Base-by-base conservation (phyloP, 1,140 invertebrate genomes). In the Notospermus geniculatus region DNA sequence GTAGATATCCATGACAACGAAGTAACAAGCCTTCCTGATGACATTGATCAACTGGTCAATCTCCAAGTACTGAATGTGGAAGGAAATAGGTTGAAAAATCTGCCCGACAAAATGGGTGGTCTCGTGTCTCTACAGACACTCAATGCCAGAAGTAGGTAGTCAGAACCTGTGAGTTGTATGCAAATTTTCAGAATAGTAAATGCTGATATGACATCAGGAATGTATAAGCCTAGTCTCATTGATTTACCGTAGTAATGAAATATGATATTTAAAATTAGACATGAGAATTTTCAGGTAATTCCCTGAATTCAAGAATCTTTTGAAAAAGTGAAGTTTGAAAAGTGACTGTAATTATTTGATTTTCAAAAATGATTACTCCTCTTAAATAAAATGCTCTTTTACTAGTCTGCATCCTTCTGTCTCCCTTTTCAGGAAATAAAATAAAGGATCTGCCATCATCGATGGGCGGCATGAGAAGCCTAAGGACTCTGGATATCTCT, bases 1-100 rank as follows among this genome's bases (percentile, higher is more conserved):
- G 80, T 93, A 62, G 87, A 91, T 80, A 74, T 91, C 63, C 87
- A 86, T 74, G 80, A 80, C 63, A 93, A 93, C 84, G 83, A 85
- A 70, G 86, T 92, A 72, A 80, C 73, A 62, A 79, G 82, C 71
- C 77, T 92, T 72, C 89, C 90, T 54, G 84, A 87, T 57, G 84
- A 85, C 64, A 85, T 92, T 67, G 83, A 85, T 58, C 74, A 82
- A 57, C 76, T 92, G 55, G 78, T 77, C 55, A 84, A 83, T 55
- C 80, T 92, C 59, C 69, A 77, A 72, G 80, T 88, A 56, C 78
- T 92, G 28, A 87, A 91, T 84, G 73, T 89, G 22, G 87, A 89
- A 30, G 83, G 85, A 50, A 92, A 92, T 80, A 85, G 83, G 66
- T 75, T 91, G 45, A 88, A 87, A 76, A 74, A 72, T 59, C 75